Evolutionary conservation across 1,140 invertebrate species (phyloP), one percentile per base, ranked within the genome.

Genomic region (Bombus difficillimus): DNA sequence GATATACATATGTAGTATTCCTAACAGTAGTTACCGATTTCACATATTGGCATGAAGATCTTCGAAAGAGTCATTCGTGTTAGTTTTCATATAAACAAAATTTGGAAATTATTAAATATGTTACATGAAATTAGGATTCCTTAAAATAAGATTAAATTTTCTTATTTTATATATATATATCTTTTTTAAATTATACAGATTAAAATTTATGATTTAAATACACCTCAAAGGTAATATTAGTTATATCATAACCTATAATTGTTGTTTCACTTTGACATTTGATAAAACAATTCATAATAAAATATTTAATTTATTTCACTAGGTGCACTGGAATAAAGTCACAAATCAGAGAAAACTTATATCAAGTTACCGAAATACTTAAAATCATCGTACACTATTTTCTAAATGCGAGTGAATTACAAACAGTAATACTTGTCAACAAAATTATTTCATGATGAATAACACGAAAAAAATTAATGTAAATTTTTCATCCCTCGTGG

Each of bases 401-500:
- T 22, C 34, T 43, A 3, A 53, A 8, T 39, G 47, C 5, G 25
- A 28, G n/a, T n/a, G 39, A 37, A n/a, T 8, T 3, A 25, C 18
- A 32, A 34, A 53, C 47, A 22, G 47, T 59, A 28, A 53, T 72
- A 3, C 13, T 68, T 25, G 64, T 18, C 1, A 47, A 53, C 15
- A 34, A 39, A 25, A n/a, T 28, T 71, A 4, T 62, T 81, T 18
- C 39, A 72, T 5, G 8, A 94, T 94, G 94, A 94, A 94, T 81
- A 81, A 68, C 47, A 85, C 91, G 32, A 95, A 93, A 75, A 95
- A 94, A 84, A 95, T 95, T 69, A 95, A 93, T 37, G 90, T 95
- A 0, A 95, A 94, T 82, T 92, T 90, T 85, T 95, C 95, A 34
- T 95, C 95, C 0, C 83, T 95, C 5, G 91, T 95, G 25, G 93